Evolutionary conservation across 1,140 invertebrate genomes (phyloP).

Genomic region (Hypsibius dujardini): DNA sequence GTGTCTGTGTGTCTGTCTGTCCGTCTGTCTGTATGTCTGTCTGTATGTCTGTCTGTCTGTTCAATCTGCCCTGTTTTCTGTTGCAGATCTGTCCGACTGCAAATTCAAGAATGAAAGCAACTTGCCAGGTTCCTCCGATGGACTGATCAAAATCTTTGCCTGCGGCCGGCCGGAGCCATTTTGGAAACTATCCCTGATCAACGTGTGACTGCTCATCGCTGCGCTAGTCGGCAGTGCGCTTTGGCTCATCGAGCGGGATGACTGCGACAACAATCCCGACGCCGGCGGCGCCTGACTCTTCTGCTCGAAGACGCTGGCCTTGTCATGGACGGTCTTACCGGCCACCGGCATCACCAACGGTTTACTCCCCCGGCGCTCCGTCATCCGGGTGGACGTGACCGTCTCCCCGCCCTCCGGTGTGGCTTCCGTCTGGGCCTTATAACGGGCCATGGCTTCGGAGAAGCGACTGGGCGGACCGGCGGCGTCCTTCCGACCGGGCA

Average conservation of each 20-base stretch:
- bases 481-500: neutral
- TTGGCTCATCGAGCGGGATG: neutral
- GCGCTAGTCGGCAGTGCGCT: neutral
- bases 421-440: neutral
- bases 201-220: neutral
- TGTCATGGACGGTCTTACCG: neutral
- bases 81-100: too few species aligned
- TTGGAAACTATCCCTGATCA: too few species aligned
- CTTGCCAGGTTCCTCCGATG: too few species aligned
- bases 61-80: too few species aligned
- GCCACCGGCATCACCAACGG: neutral
- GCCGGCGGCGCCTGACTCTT: slow-evolving; percentile 3
- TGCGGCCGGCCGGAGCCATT: too few species aligned
- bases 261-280: neutral
- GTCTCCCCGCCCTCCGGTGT: neutral
- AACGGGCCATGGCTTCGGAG: neutral
- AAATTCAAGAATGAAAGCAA: too few species aligned
- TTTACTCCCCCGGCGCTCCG: neutral
- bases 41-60: too few species aligned
- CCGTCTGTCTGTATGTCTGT: too few species aligned
- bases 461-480: neutral
- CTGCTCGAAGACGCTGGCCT: neutral
- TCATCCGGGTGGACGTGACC: too few species aligned
- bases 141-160: too few species aligned
- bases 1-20: too few species aligned